phyloP scores from a whole-genome alignment of 2,888 invertebrate species.

The Scaeva pyrastri region DNA sequence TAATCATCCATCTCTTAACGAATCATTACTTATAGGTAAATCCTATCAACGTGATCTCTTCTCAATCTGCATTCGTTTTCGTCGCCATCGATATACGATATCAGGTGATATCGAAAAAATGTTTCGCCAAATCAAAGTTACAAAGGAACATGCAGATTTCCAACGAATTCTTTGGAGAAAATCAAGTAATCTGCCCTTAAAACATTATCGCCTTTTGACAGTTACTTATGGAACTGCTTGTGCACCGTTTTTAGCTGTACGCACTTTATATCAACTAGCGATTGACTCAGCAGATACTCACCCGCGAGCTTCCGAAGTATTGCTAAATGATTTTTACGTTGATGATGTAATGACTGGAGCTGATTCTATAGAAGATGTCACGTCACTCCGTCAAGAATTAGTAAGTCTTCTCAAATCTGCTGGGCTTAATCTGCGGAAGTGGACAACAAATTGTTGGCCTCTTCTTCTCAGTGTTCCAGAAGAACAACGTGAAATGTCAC shows the following conservation, averaged over 20 bases:
- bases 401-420: slow-evolving; percentile 20
- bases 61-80: slow-evolving; percentile 49
- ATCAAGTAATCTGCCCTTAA: slow-evolving; percentile 15
- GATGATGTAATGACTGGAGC: slow-evolving; percentile 76
- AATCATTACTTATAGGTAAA: slow-evolving; percentile 43
- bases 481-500: slow-evolving; percentile 34
- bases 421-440: slow-evolving; percentile 31
- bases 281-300: slow-evolving; percentile 49
- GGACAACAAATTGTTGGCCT: slow-evolving; percentile 42
- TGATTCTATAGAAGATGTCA: slow-evolving; percentile 35
- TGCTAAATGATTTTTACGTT: slow-evolving; percentile 74
- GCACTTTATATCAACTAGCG: slow-evolving; percentile 70
- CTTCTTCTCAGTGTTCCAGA: slow-evolving; percentile 44
- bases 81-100: slow-evolving; percentile 48
- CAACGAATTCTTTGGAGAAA: slow-evolving; percentile 66
- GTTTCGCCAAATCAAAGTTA: slow-evolving; percentile 54
- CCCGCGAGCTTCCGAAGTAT: slow-evolving; percentile 64
- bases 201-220: slow-evolving; percentile 56
- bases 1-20: slow-evolving; percentile 43
- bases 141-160: slow-evolving; percentile 42
- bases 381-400: slow-evolving; percentile 7
- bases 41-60: slow-evolving; percentile 55
- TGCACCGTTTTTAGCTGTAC: slow-evolving; percentile 65
- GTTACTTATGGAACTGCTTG: slow-evolving; percentile 68
- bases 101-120: slow-evolving; percentile 63